phyloP scores from a whole-genome alignment of 2,888 invertebrate genomes.

The Polyploca ridens region DNA sequence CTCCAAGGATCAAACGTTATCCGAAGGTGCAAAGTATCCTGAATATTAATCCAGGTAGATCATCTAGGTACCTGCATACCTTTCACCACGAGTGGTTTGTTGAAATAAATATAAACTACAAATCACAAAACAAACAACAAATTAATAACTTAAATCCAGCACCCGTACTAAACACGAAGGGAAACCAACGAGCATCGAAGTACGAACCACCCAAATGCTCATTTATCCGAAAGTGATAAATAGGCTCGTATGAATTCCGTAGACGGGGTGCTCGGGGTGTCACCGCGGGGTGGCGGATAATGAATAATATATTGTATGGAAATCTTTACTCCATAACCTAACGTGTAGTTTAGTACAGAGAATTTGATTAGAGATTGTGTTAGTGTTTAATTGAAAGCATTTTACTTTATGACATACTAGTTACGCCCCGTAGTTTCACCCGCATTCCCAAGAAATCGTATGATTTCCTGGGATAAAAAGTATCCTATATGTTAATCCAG shows the following conservation, averaged over 20 bases:
- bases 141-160: constrained; percentile 14
- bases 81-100: too few relatives aligned
- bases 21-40: too few relatives aligned
- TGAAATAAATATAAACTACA: too few relatives aligned
- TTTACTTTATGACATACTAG: too few relatives aligned
- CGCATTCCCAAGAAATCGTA: too few relatives aligned
- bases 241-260: constrained; percentile 66
- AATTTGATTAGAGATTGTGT: constrained; percentile 9
- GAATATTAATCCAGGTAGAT: too few relatives aligned
- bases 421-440: too few relatives aligned
- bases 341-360: constrained; percentile 27
- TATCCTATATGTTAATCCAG: too few relatives aligned
- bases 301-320: constrained; percentile 68
- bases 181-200: constrained; percentile 48
- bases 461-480: too few relatives aligned
- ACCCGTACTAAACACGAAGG: constrained; percentile 33
- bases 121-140: constrained; percentile 1
- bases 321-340: constrained; percentile 53
- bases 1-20: too few relatives aligned
- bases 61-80: too few relatives aligned
- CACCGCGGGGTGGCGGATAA: constrained; percentile 39
- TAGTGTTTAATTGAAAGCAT: not conserved
- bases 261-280: not conserved
- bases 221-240: constrained; percentile 79
- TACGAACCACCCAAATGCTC: constrained; percentile 60